Evolutionary conservation across 2,888 invertebrate species (phyloP), one percentile per base, ranked within the genome.

Genomic region (Cheilosia grossa): DNA sequence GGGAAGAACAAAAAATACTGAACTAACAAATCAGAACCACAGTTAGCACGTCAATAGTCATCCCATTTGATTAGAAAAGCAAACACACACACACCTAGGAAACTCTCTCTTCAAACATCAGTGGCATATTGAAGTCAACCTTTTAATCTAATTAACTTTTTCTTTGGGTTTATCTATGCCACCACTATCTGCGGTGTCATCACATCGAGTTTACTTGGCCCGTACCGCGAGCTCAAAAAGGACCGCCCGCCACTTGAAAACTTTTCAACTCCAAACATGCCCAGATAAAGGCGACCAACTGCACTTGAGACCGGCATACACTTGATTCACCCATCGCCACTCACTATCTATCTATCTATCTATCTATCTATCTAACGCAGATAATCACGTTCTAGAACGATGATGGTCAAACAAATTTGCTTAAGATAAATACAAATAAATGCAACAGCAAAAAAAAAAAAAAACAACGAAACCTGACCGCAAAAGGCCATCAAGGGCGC

Each of bases 331-430:
- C 74, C 74, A 47, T 66, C 53, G 37, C 47, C 47, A 44, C 30
- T 47, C 61, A 51, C 72, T 74, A 69, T 83, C 82, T 77, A 66
- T 82, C 75, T 21, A 21, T 83, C 82, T 77, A 66, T 82, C 75
- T 21, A 21, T 21, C 21, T 27, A 27, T 27, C 27, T 79, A 75
- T 70, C 74, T 85, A 72, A 56, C 70, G 64, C 61, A 85, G 85
- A 85, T 85, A 85, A 85, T 85, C 85, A 85, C 85, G 85, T 85
- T 85, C 85, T 80, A 85, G 81, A 85, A 77, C 77, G 81, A 85
- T 81, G 85, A 85, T 81, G 85, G 85, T 85, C 85, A 85, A 85
- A 85, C 85, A 81, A 81, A 85, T 85, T 85, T 81, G 85, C 53
- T 81, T 81, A 72, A 72, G 54, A 67, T 63, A 75, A 85, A 81